Evolutionary conservation across 2,888 invertebrate genomes (phyloP).

Genomic region (Hypomecis punctinalis): DNA sequence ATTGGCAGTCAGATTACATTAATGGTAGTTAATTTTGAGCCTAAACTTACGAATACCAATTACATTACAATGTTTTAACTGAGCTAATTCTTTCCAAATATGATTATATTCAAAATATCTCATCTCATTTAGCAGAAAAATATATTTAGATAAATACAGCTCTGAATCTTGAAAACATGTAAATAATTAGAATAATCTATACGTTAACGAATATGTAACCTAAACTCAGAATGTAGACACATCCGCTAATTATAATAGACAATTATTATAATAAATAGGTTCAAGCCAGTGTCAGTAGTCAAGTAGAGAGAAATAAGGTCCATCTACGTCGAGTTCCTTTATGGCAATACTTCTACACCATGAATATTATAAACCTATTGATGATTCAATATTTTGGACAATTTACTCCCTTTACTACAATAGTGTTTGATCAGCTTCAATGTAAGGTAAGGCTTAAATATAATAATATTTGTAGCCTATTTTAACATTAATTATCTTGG

Average conservation of each 20-base stretch:
- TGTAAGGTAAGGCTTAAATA: slow-evolving; percentile 9
- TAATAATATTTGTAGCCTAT: slow-evolving; percentile 9
- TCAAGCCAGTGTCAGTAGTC: slow-evolving; percentile 1
- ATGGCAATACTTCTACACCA: background rate
- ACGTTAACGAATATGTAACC: slow-evolving; percentile 1
- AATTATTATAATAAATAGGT: slow-evolving; percentile 5
- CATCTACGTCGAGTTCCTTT: background rate
- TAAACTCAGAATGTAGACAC: slow-evolving; percentile 6
- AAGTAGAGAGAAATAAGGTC: background rate
- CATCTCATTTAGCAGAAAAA: slow-evolving; percentile 27
- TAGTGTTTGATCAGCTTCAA: slow-evolving; percentile 9
- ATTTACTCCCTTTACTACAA: slow-evolving; percentile 8
- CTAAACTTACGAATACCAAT: slow-evolving; percentile 23
- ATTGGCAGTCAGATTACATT: slow-evolving; percentile 30
- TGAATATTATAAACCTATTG: background rate
- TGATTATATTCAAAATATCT: slow-evolving; percentile 25
- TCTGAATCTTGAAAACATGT: slow-evolving; percentile 22
- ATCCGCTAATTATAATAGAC: slow-evolving; percentile 2
- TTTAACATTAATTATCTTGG: slow-evolving; percentile 9
- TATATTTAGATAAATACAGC: slow-evolving; percentile 26
- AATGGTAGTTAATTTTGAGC: slow-evolving; percentile 25
- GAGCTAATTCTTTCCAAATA: slow-evolving; percentile 21
- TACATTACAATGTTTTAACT: slow-evolving; percentile 17
- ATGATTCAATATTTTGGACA: slow-evolving; percentile 11
- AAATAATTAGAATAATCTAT: slow-evolving; percentile 13